Evolutionary conservation across 1,140 invertebrate genomes (phyloP).

Genomic region (Tetragonula clypearis): DNA sequence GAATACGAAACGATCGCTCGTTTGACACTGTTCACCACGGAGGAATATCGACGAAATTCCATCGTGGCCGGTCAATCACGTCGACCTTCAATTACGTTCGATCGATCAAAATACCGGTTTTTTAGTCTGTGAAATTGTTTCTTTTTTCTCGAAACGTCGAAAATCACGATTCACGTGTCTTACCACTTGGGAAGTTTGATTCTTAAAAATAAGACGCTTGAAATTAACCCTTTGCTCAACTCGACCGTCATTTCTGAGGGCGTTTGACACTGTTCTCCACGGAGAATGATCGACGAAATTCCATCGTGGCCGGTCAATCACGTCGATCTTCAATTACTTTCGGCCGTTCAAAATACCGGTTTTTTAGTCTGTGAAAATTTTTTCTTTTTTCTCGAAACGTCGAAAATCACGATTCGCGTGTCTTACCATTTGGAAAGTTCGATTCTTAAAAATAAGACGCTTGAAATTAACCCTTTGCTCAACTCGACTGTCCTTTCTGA

Average conservation of each 20-base stretch:
- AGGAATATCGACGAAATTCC: neutral
- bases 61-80: neutral
- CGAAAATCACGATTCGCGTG: neutral
- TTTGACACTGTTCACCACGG: neutral
- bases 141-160: neutral
- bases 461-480: no score
- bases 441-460: no score
- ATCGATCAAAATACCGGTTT: constrained; percentile 25
- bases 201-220: no score
- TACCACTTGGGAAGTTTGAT: no score
- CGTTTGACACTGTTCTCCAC: neutral
- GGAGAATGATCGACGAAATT: neutral
- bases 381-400: neutral
- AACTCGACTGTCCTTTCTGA: no score
- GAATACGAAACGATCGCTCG: neutral
- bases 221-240: no score
- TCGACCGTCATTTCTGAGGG: no score
- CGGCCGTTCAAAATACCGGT: constrained; percentile 19
- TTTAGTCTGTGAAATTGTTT: neutral
- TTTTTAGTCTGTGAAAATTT: neutral
- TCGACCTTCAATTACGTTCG: constrained; percentile 33
- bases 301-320: neutral
- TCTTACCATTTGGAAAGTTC: no score
- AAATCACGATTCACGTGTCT: neutral
- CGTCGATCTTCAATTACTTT: constrained; percentile 28